phyloP scores from a whole-genome alignment of 2,113 vertebrate genomes.

The Petromus typicus region DNA sequence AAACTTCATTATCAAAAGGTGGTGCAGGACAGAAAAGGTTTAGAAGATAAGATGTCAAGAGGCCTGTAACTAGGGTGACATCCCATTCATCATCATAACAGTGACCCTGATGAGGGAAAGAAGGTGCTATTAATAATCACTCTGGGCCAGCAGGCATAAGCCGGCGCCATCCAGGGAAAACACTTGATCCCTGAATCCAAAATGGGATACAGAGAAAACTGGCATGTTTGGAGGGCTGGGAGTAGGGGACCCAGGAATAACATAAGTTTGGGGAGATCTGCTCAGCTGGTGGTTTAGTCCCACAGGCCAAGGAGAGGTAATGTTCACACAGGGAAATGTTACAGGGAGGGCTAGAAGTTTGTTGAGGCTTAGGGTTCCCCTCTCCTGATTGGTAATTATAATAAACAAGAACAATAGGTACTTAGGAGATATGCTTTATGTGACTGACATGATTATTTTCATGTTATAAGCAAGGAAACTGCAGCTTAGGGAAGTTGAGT shows the following conservation, averaged over 20 bases:
- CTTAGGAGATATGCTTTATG: not conserved
- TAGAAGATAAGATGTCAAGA: conserved; percentile 6
- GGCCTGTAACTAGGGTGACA: not conserved
- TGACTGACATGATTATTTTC: not conserved
- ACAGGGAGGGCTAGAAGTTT: not conserved
- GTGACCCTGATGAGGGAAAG: not conserved
- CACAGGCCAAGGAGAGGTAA: not conserved
- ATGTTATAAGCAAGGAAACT: not conserved
- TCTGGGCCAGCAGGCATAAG: not conserved
- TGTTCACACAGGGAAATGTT: not conserved
- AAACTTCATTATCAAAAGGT: not conserved
- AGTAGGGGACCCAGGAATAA: not conserved
- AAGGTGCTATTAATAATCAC: not conserved
- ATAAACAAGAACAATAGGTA: not conserved
- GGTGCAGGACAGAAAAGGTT: not conserved
- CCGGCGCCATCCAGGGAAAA: not conserved
- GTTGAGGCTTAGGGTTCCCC: not conserved
- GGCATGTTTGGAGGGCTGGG: too few relatives aligned
- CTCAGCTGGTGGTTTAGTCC: not conserved
- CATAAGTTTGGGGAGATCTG: not conserved
- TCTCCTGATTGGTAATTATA: not conserved
- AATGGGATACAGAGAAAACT: not conserved
- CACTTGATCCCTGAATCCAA: not conserved
- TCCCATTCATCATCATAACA: not conserved
- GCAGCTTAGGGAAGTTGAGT: not conserved